Conservation (phyloP, 1,140 invertebrate species). For the Ceratina japonica region DNA sequence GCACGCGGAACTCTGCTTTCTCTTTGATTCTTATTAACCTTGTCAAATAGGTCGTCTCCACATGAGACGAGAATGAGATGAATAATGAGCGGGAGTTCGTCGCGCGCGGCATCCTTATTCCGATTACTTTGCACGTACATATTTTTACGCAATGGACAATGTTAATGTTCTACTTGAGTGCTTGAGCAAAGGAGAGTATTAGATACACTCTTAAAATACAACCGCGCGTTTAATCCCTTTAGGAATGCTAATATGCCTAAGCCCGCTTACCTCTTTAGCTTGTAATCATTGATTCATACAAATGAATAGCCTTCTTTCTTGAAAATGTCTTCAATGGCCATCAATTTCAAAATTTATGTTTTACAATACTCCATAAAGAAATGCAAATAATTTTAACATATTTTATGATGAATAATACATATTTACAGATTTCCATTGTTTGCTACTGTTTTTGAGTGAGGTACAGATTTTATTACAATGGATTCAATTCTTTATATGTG, state of each 20-base stretch:
- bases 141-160: neutral
- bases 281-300: neutral
- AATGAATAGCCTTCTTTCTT: too few relatives aligned
- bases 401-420: too few relatives aligned
- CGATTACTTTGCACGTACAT: slow-evolving; percentile 21
- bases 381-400: too few relatives aligned
- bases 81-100: slow-evolving; percentile 37
- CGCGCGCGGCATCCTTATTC: slow-evolving; percentile 20
- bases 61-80: neutral
- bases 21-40: slow-evolving; percentile 36
- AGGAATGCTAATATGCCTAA: neutral
- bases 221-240: neutral
- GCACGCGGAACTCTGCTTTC: neutral
- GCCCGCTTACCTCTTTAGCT: neutral
- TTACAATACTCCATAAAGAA: too few relatives aligned
- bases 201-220: neutral
- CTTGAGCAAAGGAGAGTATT: neutral
- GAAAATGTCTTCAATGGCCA: too few relatives aligned
- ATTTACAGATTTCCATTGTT: too few relatives aligned
- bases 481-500: too few relatives aligned
- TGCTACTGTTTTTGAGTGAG: too few relatives aligned
- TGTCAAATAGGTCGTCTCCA: slow-evolving; percentile 42
- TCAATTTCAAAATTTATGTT: too few relatives aligned
- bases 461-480: too few relatives aligned
- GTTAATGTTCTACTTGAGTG: neutral